Conservation (phyloP, 2,888 invertebrate genomes). For the Lithosia quadra region DNA sequence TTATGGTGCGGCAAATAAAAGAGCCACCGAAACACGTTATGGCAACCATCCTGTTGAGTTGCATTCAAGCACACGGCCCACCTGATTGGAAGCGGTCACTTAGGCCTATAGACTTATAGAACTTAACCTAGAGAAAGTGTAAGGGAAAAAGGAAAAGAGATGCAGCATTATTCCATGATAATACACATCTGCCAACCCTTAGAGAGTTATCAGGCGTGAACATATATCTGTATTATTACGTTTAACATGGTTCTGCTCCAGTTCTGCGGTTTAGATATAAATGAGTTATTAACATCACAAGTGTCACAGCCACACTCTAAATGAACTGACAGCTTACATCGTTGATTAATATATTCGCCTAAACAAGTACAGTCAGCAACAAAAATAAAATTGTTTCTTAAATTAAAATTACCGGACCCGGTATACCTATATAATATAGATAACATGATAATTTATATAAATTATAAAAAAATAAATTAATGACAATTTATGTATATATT, state of each 20-base stretch:
- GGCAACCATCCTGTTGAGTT: too few relatives aligned
- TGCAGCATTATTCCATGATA: too few relatives aligned
- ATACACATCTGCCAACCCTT: not conserved
- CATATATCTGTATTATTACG: not conserved
- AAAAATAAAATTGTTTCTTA: not conserved
- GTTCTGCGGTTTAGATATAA: not conserved
- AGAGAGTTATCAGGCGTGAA: not conserved
- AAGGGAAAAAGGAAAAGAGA: too few relatives aligned
- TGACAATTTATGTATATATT: too few relatives aligned
- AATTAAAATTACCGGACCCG: not conserved
- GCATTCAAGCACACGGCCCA: too few relatives aligned
- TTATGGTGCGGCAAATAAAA: too few relatives aligned
- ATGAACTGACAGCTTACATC: constrained; percentile 16
- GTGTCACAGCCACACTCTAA: constrained; percentile 13
- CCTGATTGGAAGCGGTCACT: too few relatives aligned
- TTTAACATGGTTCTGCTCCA: not conserved
- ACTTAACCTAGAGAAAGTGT: too few relatives aligned
- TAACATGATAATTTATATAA: not conserved
- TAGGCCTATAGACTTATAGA: too few relatives aligned
- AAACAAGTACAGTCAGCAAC: not conserved
- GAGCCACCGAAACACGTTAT: too few relatives aligned
- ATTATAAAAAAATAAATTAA: too few relatives aligned
- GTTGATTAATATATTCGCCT: constrained; percentile 13
- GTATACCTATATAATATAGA: too few relatives aligned
- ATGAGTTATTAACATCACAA: constrained; percentile 18